Percentiles rank a stretch among this genome's conserved stretches.
phyloP scores from a whole-genome alignment of 2,113 vertebrate species.

The Grammomys surdaster region DNA sequence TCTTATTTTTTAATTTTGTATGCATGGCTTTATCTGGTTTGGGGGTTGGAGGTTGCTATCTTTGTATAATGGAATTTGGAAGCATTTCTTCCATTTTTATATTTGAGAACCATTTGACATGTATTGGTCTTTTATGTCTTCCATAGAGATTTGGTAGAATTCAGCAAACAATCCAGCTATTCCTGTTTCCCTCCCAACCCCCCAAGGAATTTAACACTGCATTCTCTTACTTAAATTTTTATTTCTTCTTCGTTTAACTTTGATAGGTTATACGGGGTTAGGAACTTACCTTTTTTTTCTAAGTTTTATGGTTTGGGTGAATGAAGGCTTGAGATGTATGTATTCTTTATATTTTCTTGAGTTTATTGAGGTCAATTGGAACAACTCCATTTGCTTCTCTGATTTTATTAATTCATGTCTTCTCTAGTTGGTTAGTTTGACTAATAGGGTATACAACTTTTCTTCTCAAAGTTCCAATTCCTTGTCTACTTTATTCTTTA shows the following conservation, averaged over 20 bases:
- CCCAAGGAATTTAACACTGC: neutral
- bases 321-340: neutral
- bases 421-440: neutral
- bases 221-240: neutral
- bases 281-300: neutral
- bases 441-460: neutral
- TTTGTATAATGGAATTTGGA: neutral
- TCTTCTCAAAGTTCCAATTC: neutral
- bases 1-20: too few relatives aligned
- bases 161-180: neutral
- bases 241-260: neutral
- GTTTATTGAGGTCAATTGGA: neutral
- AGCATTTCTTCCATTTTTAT: neutral
- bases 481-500: neutral
- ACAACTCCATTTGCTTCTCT: neutral
- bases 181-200: neutral
- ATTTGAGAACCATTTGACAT: neutral
- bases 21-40: neutral
- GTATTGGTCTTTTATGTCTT: neutral
- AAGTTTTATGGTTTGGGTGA: neutral
- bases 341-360: neutral
- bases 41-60: neutral
- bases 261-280: neutral
- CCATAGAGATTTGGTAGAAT: neutral
- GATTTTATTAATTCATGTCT: neutral